Evolutionary conservation across 2,113 vertebrate genomes (phyloP).

Genomic region (Dolichallabes microphthalmus): DNA sequence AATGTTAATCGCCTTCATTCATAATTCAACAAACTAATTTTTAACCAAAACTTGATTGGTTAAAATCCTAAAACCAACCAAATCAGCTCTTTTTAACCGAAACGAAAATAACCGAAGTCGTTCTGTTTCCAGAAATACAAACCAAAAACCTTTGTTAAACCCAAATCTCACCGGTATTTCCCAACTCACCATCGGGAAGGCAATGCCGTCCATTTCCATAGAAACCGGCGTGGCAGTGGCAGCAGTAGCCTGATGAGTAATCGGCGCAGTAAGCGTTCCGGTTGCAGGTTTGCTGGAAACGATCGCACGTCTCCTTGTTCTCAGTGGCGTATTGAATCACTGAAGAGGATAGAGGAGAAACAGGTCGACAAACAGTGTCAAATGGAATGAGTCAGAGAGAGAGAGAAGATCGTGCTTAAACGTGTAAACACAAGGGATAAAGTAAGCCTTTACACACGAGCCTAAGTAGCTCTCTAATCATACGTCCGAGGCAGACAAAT

Average conservation of each 20-base stretch:
- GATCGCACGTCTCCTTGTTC: constrained; percentile 77
- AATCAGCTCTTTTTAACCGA: background rate
- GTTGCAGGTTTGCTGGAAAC: constrained; percentile 80
- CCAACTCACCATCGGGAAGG: constrained; percentile 80
- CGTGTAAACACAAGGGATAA: background rate
- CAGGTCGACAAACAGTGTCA: background rate
- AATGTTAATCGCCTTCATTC: too few species aligned
- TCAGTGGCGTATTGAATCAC: constrained; percentile 80
- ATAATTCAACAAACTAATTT: too few species aligned
- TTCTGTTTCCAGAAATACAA: background rate
- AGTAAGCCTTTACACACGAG: background rate
- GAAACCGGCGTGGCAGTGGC: constrained; percentile 83
- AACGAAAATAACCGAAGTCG: background rate
- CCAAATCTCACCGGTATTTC: background rate
- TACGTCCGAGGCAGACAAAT: background rate
- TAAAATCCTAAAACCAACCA: too few species aligned
- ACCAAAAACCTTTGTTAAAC: background rate
- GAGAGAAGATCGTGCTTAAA: background rate
- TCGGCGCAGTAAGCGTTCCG: constrained; percentile 84
- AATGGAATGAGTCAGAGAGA: background rate
- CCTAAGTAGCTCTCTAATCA: background rate
- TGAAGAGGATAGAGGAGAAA: constrained; percentile 53
- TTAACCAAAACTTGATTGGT: too few species aligned
- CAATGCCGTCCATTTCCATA: constrained; percentile 89
- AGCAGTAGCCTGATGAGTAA: constrained; percentile 85